These are phyloP conservation scores for Habrosyne pyritoides DNA, from an alignment of 2,888 invertebrate genomes.

Conservation along the genomic window DNA sequence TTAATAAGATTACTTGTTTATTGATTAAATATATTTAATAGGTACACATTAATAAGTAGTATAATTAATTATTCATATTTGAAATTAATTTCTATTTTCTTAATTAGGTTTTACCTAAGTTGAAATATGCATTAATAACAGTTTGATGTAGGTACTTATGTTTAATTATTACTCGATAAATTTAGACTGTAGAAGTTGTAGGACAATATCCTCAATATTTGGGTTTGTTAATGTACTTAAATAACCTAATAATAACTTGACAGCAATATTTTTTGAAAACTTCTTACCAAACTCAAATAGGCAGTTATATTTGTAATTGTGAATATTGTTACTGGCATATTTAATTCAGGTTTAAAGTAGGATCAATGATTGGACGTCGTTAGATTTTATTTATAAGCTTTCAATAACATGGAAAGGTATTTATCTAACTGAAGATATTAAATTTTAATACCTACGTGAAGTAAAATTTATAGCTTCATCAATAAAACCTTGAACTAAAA, in stretches of 20 bases:
- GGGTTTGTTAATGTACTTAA: neutral
- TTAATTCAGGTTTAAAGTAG: neutral
- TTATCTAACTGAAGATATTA: neutral
- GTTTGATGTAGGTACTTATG: slow-evolving; percentile 14
- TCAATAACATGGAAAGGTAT: neutral
- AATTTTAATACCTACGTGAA: no score
- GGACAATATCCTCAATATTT: neutral
- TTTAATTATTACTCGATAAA: slow-evolving; percentile 9
- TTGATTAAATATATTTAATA: neutral
- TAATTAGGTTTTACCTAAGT: no score
- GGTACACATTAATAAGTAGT: neutral
- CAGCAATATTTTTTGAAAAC: no score
- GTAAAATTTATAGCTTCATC: no score
- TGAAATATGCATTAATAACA: slow-evolving; percentile 8
- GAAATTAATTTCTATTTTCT: neutral
- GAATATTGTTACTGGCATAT: neutral
- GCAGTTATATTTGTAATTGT: neutral
- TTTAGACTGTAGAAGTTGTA: slow-evolving; percentile 4
- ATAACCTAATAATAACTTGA: no score
- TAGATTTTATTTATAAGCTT: neutral
- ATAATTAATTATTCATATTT: neutral
- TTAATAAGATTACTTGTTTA: slow-evolving; percentile 31
- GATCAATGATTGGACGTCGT: neutral
- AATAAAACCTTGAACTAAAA: neutral
- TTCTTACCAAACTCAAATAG: neutral